Conservation (phyloP, 2,113 vertebrate species). For the Pampusana beccarii region DNA sequence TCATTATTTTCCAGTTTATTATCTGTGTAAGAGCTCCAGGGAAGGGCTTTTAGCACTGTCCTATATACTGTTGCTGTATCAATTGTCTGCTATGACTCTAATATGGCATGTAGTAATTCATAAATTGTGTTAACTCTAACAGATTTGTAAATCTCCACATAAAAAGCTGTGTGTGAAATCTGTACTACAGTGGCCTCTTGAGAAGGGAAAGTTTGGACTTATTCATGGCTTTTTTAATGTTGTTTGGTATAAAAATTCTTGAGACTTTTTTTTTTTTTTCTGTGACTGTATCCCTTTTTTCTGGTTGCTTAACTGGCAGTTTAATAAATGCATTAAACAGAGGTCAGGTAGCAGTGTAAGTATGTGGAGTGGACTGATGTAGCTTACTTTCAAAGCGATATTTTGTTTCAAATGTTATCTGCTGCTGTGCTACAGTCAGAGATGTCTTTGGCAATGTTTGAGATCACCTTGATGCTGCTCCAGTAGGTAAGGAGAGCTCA, state of each 20-base stretch:
- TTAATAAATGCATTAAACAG: background rate
- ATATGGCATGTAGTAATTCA: background rate
- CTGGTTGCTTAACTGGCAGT: background rate
- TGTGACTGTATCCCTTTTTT: background rate
- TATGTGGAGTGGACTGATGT: fast-evolving
- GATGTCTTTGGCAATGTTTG: fast-evolving
- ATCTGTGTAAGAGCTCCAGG: fast-evolving
- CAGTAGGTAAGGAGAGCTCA: background rate
- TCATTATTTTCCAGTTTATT: background rate
- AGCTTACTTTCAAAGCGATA: background rate
- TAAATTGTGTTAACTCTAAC: background rate
- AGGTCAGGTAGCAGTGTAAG: too few relatives aligned
- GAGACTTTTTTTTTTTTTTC: background rate
- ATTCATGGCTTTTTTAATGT: background rate
- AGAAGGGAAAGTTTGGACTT: background rate
- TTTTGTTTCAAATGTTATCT: background rate
- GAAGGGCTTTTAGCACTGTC: background rate
- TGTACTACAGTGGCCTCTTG: background rate
- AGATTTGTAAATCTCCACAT: background rate
- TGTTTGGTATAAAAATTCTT: background rate
- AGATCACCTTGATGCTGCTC: background rate
- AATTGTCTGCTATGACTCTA: background rate
- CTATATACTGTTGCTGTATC: fast-evolving
- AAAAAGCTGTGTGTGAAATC: background rate
- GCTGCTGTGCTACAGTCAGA: fast-evolving